Evolutionary conservation across 1,140 invertebrate genomes (phyloP), one percentile per base, ranked within the genome.

Genomic region (Zaprionus taronus): DNA sequence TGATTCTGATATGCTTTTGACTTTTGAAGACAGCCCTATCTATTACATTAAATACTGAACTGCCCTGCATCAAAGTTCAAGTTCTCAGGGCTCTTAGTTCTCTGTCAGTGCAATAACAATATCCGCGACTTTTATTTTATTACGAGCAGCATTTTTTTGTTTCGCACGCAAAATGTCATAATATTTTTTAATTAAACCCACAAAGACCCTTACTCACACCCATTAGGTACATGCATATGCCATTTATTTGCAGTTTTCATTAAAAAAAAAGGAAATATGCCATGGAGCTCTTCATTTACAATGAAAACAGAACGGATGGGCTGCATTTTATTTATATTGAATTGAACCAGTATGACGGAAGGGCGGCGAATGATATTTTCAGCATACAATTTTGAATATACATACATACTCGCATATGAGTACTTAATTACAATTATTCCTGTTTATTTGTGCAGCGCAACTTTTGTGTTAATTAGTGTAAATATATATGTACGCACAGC

Each of bases 401-500:
- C n/a, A n/a, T n/a, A n/a, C n/a, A n/a, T n/a, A 49, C 22, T 66
- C 31, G 22, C 31, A 28, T 47, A 47, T 47, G 41, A 47, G 41
- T 47, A 47, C 41, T 80, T 80, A 80, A 80, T 80, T 80, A 74
- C 78, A 77, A 80, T 78, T 80, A 80, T 80, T 72, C 76, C 58
- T 78, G 66, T 78, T 80, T 74, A 70, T 74, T 78, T 80, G 75
- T 57, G 65, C 62, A 62, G 57, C 70, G 71, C 57, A 70, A 80
- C 78, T 80, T 80, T 80, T 74, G 78, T 80, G 75, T 80, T 80
- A 80, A 80, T 80, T 80, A 80, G 78, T 80, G 78, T 74, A 69
- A 80, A 80, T 78, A 80, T n/a, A 63, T 55, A 20, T 20, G 20
- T 20, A 15, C 17, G 56, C 28, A 47, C 36, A 36, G 26, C 47